Conservation (phyloP, 2,797 vertebrate species). For the Sebastes taczanowskii region DNA sequence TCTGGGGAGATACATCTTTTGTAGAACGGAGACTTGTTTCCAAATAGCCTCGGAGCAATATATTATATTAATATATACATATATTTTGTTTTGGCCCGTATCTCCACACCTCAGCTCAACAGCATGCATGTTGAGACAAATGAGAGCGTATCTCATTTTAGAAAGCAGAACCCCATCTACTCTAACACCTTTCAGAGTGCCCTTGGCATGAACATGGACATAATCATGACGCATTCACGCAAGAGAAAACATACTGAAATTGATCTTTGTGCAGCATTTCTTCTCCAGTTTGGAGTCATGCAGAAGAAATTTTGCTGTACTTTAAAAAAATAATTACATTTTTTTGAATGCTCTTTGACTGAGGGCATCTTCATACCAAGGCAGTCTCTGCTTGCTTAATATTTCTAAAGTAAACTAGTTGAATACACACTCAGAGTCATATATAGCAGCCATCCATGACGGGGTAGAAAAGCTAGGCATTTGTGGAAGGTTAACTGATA, state of each 20-base stretch:
- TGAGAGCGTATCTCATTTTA: slow-evolving; percentile 87
- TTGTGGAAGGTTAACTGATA: slow-evolving; percentile 99
- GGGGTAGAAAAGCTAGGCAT: slow-evolving; percentile 99
- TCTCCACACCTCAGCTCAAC: slow-evolving; percentile 92
- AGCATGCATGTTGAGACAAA: slow-evolving; percentile 95
- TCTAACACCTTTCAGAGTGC: slow-evolving; percentile 89
- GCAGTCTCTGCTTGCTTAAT: slow-evolving; percentile 85
- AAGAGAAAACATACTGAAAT: neutral
- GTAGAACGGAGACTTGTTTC: slow-evolving; percentile 18
- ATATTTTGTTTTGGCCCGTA: slow-evolving; percentile 68
- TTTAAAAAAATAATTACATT: neutral
- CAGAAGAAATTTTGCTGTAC: neutral
- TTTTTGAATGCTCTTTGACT: neutral
- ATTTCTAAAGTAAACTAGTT: slow-evolving; percentile 93
- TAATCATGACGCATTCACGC: slow-evolving; percentile 1
- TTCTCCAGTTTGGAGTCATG: neutral
- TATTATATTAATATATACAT: neutral
- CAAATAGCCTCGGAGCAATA: slow-evolving; percentile 17
- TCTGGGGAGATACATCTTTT: slow-evolving; percentile 57
- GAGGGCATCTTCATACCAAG: slow-evolving; percentile 97
- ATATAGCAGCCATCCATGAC: slow-evolving; percentile 99
- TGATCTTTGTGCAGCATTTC: neutral
- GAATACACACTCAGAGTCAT: slow-evolving; percentile 99
- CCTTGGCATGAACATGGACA: slow-evolving; percentile 98
- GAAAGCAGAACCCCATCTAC: slow-evolving; percentile 86